A percentile compares a stretch with the other conserved stretches of the same genome.
Conservation (phyloP, 2,113 vertebrate genomes). For the Drymodes brunneopygia region DNA sequence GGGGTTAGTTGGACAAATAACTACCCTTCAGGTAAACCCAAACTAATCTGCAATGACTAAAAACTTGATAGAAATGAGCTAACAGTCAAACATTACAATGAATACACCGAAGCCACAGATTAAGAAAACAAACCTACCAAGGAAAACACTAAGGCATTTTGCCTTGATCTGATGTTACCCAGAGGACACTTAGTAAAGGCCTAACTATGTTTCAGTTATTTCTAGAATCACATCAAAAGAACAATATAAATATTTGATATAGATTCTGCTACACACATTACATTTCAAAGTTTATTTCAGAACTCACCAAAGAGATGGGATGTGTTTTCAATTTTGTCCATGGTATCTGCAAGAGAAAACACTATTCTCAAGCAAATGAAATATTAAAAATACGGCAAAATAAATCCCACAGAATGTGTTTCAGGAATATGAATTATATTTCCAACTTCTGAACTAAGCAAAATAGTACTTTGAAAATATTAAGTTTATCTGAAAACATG, state of each 20-base stretch:
- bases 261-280: background rate
- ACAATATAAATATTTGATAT: background rate
- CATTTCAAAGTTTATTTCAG: background rate
- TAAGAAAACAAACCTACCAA: background rate
- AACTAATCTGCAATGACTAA: background rate
- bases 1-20: background rate
- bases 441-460: background rate
- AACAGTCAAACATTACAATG: background rate
- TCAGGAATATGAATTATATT: background rate
- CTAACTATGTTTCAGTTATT: background rate
- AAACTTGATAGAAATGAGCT: background rate
- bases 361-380: constrained; percentile 41
- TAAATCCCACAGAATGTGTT: background rate
- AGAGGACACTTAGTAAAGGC: background rate
- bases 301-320: constrained; percentile 91
- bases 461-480: background rate
- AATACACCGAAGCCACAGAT: background rate
- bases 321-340: constrained; percentile 99
- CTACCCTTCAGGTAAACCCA: background rate
- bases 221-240: background rate
- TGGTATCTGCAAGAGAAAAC: constrained; percentile 83
- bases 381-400: background rate
- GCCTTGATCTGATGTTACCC: background rate
- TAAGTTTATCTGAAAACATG: background rate
- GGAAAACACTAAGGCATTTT: background rate